Base-by-base conservation (phyloP, 2,888 invertebrate species). In the Stenchaetothrips biformis region DNA sequence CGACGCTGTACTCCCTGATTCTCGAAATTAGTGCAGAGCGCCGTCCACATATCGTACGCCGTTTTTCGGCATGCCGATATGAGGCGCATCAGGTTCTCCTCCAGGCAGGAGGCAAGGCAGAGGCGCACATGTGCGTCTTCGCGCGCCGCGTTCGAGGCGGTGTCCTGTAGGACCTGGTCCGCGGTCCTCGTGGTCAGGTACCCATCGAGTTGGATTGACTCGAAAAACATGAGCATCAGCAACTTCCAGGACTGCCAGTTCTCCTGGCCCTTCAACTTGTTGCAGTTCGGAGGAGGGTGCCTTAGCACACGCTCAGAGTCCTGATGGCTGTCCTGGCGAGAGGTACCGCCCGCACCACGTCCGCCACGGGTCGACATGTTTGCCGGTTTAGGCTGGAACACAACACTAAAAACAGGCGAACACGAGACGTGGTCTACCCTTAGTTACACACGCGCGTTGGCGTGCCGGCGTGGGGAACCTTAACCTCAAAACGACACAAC, bases 1-100 rank as follows among this genome's bases (percentile, higher is more conserved):
- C 67, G 67, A 67, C 67, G 67, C n/a, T 67, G 67, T 8, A 67
- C 67, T 67, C 67, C 67, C 67, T 67, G n/a, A 67, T 67, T 67
- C 21, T 67, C 67, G 67, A 21, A 67, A 21, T 18, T 67, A 4
- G 9, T 18, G 21, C 67, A n/a, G 9, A 67, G 67, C 21, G 67
- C 67, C 67, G n/a, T 18, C 67, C 67, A 67, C 67, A 67, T 21
- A 21, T 67, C 67, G 67, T 21, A 67, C 7, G 67, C 67, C 8
- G n/a, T n/a, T 21, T 21, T 67, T 4, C n/a, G 9, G n/a, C n/a
- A 9, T 4, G n/a, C 21, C 9, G 21, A 67, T n/a, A 67, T 67
- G 21, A 18, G 9, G n/a, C 67, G n/a, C 21, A 21, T 67, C 4
- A 67, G 18, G 21, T 9, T 21, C 7, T 21, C 67, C 21, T 18